Evolutionary conservation across 2,797 vertebrate genomes (phyloP).

Genomic region (Smutsia gigantea): DNA sequence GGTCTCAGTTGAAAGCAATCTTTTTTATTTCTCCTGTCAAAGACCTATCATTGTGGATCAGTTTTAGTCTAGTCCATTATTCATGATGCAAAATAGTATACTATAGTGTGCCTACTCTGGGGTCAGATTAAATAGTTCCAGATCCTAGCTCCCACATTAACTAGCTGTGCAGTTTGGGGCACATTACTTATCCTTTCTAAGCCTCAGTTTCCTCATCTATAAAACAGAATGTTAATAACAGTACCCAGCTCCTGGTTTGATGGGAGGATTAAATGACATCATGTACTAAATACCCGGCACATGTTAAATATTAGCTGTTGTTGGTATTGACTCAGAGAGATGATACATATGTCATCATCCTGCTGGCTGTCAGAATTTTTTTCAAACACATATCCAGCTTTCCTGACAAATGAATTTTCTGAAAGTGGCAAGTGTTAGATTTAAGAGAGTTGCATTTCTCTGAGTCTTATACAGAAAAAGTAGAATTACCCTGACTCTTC

Average conservation of each 20-base stretch:
- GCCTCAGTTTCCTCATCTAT: background rate
- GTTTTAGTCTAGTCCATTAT: constrained; percentile 5
- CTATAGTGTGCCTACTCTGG: background rate
- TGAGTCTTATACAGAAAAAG: background rate
- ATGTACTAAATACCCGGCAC: background rate
- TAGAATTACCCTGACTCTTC: constrained; percentile 6
- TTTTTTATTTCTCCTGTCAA: constrained; percentile 42
- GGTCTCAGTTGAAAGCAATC: constrained; percentile 44
- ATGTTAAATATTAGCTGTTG: background rate
- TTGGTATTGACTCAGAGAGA: constrained; percentile 27
- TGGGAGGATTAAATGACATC: background rate
- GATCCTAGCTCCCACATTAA: background rate
- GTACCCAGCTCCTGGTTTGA: background rate
- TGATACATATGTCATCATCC: background rate
- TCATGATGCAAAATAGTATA: background rate
- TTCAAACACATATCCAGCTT: background rate
- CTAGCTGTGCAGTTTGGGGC: background rate
- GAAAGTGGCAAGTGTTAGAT: background rate
- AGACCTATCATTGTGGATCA: background rate
- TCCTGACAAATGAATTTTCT: constrained; percentile 20
- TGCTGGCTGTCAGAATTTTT: background rate
- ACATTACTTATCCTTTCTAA: background rate
- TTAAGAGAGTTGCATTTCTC: constrained; percentile 42
- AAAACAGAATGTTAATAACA: background rate
- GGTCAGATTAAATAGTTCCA: background rate